Evolutionary conservation across 2,797 vertebrate species (phyloP).

Genomic region (Nasua narica): DNA sequence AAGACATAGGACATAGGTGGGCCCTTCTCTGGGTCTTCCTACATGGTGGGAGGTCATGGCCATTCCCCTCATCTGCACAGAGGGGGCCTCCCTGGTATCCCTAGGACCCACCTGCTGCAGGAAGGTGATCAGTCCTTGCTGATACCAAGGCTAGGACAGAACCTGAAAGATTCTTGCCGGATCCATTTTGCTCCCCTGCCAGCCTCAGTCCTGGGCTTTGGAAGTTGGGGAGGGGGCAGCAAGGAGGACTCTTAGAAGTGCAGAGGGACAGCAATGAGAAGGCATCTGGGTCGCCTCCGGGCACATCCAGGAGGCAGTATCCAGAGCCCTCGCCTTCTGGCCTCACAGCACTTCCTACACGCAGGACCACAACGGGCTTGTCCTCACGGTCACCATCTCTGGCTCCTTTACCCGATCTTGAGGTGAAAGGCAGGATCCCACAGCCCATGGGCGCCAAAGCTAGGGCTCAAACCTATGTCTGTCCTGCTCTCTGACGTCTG

Average conservation of each 20-base stretch:
- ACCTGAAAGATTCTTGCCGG: no score
- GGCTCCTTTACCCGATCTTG: background rate
- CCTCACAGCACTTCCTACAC: accelerated
- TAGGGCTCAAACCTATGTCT: background rate
- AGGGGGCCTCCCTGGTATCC: no score
- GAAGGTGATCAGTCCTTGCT: background rate
- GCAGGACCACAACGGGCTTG: accelerated
- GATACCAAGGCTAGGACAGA: no score
- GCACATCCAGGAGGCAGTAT: accelerated
- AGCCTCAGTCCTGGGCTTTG: background rate
- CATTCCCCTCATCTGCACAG: no score
- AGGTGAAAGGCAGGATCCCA: background rate
- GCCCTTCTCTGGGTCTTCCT: background rate
- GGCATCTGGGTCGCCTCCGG: accelerated
- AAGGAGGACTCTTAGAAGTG: accelerated
- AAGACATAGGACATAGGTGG: accelerated
- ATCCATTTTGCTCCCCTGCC: no score
- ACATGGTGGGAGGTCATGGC: background rate
- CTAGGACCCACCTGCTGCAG: background rate
- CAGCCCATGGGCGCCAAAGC: accelerated
- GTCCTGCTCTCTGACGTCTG: background rate
- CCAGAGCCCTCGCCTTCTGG: background rate
- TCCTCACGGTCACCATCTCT: background rate
- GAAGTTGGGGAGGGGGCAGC: background rate
- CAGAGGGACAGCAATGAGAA: background rate